Conservation (phyloP, 2,797 vertebrate species). For the Girardinus metallicus region DNA sequence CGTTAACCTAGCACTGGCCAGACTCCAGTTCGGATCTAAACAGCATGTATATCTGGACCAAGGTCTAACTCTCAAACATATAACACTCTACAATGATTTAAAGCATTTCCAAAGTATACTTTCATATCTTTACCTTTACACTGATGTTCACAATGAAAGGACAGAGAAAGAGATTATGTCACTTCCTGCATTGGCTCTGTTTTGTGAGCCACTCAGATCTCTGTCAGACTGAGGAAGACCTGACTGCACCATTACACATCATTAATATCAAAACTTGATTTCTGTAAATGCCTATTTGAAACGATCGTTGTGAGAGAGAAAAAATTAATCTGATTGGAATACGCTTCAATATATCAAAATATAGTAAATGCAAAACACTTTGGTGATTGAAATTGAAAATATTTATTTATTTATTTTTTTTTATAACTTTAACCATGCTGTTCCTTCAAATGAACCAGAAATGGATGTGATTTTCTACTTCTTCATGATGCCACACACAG, state of each 20-base stretch:
- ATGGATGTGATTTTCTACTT: not conserved
- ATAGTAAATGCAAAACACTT: not conserved
- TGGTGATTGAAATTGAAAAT: not conserved
- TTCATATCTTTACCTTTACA: not conserved
- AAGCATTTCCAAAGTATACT: too few relatives aligned
- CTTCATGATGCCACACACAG: not conserved
- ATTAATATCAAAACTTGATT: not conserved
- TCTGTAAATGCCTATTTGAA: not conserved
- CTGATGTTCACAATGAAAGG: not conserved
- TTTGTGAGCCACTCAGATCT: not conserved
- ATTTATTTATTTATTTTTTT: not conserved
- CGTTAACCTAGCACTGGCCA: not conserved
- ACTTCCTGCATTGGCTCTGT: not conserved
- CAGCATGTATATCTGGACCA: not conserved
- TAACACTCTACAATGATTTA: too few relatives aligned
- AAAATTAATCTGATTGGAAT: not conserved
- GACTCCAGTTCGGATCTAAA: not conserved
- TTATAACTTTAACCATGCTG: not conserved
- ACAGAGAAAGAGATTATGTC: not conserved
- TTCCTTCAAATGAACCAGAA: not conserved
- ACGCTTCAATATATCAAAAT: not conserved
- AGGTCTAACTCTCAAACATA: not conserved
- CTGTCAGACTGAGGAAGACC: not conserved
- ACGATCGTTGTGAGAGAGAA: not conserved
- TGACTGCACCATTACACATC: not conserved